Percentiles rank a stretch among this genome's conserved stretches.
These are phyloP conservation scores for Barnardius zonarius DNA, from an alignment of 2,113 vertebrate genomes.

Conservation along the genomic window DNA sequence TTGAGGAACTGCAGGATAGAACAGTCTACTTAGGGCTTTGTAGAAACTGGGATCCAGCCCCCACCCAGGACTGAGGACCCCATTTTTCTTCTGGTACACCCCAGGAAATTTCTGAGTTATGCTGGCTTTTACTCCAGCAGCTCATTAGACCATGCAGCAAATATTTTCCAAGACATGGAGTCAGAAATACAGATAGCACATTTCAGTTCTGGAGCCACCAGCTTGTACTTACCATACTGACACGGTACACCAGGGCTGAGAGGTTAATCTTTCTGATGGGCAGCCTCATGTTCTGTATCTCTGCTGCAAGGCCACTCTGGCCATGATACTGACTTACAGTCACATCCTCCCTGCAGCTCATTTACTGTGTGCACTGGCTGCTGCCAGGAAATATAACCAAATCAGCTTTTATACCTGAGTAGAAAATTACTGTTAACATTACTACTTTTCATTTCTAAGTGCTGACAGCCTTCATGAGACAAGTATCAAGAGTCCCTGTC, in stretches of 20 bases:
- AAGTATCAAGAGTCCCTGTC: background rate
- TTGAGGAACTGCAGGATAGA: background rate
- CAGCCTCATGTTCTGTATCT: background rate
- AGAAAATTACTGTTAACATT: conserved; percentile 9
- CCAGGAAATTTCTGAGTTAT: background rate
- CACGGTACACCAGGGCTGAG: background rate
- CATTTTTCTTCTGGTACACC: background rate
- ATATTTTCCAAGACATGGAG: background rate
- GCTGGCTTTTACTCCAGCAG: background rate
- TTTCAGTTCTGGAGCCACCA: background rate
- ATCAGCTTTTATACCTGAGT: conserved; percentile 38
- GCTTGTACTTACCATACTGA: background rate
- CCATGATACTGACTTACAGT: background rate
- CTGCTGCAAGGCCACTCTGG: background rate
- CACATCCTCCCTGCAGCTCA: background rate
- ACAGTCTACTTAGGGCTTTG: background rate
- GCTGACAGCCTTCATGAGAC: background rate
- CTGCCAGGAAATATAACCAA: conserved; percentile 44
- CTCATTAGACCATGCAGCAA: background rate
- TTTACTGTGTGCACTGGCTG: conserved; percentile 14
- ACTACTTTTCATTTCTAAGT: conserved; percentile 1
- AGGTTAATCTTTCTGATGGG: background rate
- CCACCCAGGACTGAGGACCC: background rate
- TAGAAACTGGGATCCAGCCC: background rate
- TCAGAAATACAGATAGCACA: background rate